phyloP scores from a whole-genome alignment of 2,888 invertebrate genomes.

The Sisyra nigra region DNA sequence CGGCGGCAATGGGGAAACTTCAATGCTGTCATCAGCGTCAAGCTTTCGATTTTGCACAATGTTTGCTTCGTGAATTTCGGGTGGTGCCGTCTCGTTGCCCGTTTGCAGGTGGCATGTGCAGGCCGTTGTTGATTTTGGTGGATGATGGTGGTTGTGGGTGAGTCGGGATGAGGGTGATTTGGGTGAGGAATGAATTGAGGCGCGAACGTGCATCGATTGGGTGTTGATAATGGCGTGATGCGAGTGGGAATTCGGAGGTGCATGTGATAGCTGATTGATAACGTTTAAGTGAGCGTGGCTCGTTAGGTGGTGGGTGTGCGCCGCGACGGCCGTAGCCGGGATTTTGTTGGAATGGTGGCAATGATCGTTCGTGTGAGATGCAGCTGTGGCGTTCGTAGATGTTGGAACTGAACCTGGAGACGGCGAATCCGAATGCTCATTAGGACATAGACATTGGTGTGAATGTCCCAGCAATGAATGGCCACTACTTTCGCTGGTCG shows the following conservation, averaged over 20 bases:
- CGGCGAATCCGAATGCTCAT: constrained; percentile 1
- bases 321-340: neutral
- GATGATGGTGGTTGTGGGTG: constrained; percentile 14
- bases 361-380: constrained; percentile 1
- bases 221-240: constrained; percentile 19
- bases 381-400: neutral
- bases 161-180: constrained; percentile 12
- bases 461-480: constrained; percentile 21
- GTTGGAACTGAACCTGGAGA: neutral
- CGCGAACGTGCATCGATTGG: constrained; percentile 20
- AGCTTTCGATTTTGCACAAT: constrained; percentile 18
- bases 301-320: constrained; percentile 9
- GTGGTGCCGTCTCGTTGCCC: constrained; percentile 16
- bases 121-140: constrained; percentile 16
- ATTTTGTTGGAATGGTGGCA: constrained; percentile 2
- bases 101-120: constrained; percentile 25
- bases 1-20: constrained; percentile 28
- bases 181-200: constrained; percentile 19
- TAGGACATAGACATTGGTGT: constrained; percentile 20
- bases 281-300: constrained; percentile 12
- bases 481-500: constrained; percentile 23
- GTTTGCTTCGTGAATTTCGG: constrained; percentile 15
- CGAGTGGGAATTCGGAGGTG: constrained; percentile 11
- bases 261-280: constrained; percentile 7
- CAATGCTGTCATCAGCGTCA: constrained; percentile 27